Percentiles rank a stretch among this genome's conserved stretches.
These are phyloP conservation scores for Avahi laniger DNA, from an alignment of 2,797 vertebrate genomes.

Conservation along the genomic window DNA sequence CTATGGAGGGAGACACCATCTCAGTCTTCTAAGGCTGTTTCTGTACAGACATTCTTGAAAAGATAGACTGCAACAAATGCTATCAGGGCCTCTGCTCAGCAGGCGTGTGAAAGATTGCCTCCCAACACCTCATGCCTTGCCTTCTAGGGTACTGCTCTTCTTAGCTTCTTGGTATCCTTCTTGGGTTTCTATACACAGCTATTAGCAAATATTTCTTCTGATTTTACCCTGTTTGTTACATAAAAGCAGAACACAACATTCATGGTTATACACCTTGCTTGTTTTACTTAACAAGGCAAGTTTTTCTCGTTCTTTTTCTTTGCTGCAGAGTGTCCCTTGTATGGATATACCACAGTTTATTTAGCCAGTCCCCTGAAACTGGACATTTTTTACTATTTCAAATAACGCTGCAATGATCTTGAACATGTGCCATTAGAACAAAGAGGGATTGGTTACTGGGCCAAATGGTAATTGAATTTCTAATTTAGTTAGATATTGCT, in stretches of 20 bases:
- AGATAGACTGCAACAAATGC: background rate
- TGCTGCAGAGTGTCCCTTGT: background rate
- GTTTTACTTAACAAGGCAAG: background rate
- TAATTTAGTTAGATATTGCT: background rate
- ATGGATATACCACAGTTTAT: background rate
- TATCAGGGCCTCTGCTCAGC: background rate
- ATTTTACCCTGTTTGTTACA: background rate
- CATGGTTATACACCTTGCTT: background rate
- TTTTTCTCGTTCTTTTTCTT: background rate
- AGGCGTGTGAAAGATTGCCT: background rate
- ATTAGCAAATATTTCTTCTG: background rate
- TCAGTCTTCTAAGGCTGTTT: background rate
- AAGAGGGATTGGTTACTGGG: background rate
- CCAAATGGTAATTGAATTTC: background rate
- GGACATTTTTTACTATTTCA: background rate
- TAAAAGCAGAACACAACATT: background rate
- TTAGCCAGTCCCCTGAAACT: background rate
- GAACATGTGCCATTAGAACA: background rate
- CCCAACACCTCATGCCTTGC: rapidly evolving
- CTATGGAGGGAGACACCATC: background rate
- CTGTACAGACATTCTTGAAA: background rate
- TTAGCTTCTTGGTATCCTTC: background rate
- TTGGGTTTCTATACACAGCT: background rate
- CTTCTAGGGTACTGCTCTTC: too few relatives aligned
- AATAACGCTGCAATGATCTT: background rate